Base-by-base conservation (phyloP, 2,888 invertebrate genomes). In the Ctenicera cuprea region DNA sequence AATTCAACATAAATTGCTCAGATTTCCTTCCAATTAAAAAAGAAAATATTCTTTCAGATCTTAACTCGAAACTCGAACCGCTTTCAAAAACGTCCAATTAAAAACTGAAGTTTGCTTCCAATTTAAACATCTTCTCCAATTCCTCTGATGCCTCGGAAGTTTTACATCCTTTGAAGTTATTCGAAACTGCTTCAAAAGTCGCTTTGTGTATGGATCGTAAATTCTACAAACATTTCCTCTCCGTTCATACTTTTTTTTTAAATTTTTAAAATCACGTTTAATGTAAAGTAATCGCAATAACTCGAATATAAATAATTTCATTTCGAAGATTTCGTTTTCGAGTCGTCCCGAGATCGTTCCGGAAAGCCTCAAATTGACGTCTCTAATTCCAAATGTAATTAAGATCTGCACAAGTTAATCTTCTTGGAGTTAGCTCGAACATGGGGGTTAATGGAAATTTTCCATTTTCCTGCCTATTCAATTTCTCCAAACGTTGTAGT, bases 321-420 rank as follows among this genome's bases (percentile, higher is more conserved):
- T 26, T 33, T 33, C 9, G 26, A 48, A 16, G 16, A 48, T 48
- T 48, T 45, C 43, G 14, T n/a, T 16, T 45, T 48, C 48, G 48
- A 20, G n/a, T 12, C 54, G 26, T 50, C 50, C 18, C 26, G 3
- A 30, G 30, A 14, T 26, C 54, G 52, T 52, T 12, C 14, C 30
- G n/a, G 1, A 54, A 54, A 54, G 7, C 54, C 54, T 54, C 54
- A 54, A 54, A 54, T 54, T 54, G 54, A 54, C 33, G 54, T 54
- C 54, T 54, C 54, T 54, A 54, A 54, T 54, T 33, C 54, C 54
- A 30, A 54, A 54, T 54, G 54, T 54, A 54, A 54, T 54, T 54
- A 54, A 54, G 54, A 54, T 54, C 54, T 54, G 54, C 54, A 54
- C 54, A 54, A 54, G 54, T 54, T 33, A 54, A 54, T 54, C 54